Conservation (phyloP, 2,797 vertebrate species). For the Yasuhikotakia modesta region DNA sequence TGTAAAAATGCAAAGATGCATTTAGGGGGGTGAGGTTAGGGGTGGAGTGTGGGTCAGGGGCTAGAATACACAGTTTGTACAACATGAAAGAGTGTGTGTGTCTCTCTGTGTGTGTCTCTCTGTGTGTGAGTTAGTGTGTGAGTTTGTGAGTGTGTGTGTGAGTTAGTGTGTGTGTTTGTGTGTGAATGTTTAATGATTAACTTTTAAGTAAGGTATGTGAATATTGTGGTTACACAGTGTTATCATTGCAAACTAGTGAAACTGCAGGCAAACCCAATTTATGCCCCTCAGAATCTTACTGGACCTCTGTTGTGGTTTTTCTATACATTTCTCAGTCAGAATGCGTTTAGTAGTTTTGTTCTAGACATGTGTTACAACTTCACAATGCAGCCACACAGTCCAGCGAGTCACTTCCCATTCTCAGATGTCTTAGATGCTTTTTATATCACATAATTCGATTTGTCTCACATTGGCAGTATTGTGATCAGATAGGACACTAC, state of each 20-base stretch:
- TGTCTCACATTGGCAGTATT: neutral
- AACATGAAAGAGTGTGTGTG: no score
- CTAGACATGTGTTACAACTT: constrained; percentile 17
- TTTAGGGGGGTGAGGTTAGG: no score
- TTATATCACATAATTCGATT: constrained; percentile 34
- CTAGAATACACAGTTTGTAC: no score
- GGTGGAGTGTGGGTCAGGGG: no score
- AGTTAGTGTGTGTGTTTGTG: no score
- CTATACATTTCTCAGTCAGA: constrained; percentile 1
- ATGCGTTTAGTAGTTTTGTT: neutral
- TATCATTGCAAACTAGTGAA: constrained; percentile 1
- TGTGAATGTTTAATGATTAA: no score
- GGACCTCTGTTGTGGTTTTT: neutral
- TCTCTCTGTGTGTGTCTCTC: no score
- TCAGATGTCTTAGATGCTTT: constrained; percentile 27
- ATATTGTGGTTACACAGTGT: neutral
- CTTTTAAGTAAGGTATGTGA: neutral
- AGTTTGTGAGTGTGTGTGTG: no score
- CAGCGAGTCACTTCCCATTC: neutral
- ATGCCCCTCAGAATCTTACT: neutral
- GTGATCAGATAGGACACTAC: constrained; percentile 13
- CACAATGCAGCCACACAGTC: constrained; percentile 43
- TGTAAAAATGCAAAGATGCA: no score
- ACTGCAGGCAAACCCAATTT: neutral
- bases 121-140: no score